Evolutionary conservation across 2,797 vertebrate genomes (phyloP), one percentile per base, ranked within the genome.

Genomic region (Iguana delicatissima): DNA sequence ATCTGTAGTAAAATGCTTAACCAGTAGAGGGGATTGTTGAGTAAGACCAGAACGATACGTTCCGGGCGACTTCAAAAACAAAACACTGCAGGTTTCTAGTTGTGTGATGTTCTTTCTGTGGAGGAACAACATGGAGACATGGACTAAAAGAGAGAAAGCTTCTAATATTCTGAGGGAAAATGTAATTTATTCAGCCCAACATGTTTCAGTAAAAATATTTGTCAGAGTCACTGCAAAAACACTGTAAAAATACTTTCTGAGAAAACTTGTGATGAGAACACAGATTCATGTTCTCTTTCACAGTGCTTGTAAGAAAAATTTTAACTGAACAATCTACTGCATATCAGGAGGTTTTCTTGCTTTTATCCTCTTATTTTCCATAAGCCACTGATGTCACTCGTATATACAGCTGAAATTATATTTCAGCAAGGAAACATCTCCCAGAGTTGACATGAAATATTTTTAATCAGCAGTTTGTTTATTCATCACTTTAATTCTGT

Each of bases 1-100:
- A 35, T 52, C 22, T 52, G 22, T 77, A 85, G 3, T 29, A 55
- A 32, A 35, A 74, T 42, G 14, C 52, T 85, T 59, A 79, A 92
- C 87, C 87, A 92, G 84, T 85, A 92, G 91, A 89, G 91, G 91
- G 91, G 57, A 67, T 24, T 76, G 59, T 84, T 80, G 62, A 35
- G 52, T 62, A 87, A 79, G 50, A 7, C 18, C 84, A 50, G 50
- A 86, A 38, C 50, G 38, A 1, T 2, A 1, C 57, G 7, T 12
- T 67, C 69, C 55, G 29, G 20, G 35, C 13, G 52, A 26, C 80
- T 50, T 72, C 35, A 52, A 85, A 84, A 62, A 79, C 14, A 59
- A 69, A 32, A 29, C 24, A 26, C 52, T 52, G 5, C 52, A 46
- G 74, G 42, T 3, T 1, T 67, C 8, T 32, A 77, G 57, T 32